Base-by-base conservation (phyloP, 2,888 invertebrate genomes). In the Parascotia fuliginaria region DNA sequence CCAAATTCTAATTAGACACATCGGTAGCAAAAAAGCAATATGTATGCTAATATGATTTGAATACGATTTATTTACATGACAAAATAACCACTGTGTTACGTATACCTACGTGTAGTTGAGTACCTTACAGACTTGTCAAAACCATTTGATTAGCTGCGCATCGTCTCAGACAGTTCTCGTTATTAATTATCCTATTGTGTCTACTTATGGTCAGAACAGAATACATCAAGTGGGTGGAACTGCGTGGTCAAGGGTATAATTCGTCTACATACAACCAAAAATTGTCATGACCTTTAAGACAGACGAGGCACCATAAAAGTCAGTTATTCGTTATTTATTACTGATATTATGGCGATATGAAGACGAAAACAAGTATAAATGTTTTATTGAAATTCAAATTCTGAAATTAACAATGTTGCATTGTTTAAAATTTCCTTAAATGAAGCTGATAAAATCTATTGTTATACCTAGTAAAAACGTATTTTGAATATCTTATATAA, bases 161-260 rank as follows among this genome's bases (percentile, higher is more conserved):
- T 69, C 64, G 68, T 54, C 68, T 50, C 74, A 78, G 74, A 79
- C 77, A 64, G 68, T 60, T 59, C 63, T 67, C 73, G 62, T 79
- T 81, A 83, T 81, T 83, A 82, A 87, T 83, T 81, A 76, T 62
- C 64, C 75, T 66, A 81, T 82, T 85, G 83, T 83, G 51, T 75
- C 78, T 73, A 56, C 55, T 70, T 86, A 77, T 72, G 81, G 81
- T 50, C 44, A 47, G 61, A 64, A 64, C 67, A 73, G n/a, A 77
- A 75, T 71, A 71, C 49, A 49, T 42, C 51, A 60, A 56, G 89
- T 89, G 77, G 89, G 88, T 56, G 74, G 69, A 69, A 76, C 70
- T 55, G 70, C 79, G 82, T 79, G 81, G 83, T 81, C 84, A 83
- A 87, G 84, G 80, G 70, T 70, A 75, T 58, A 42, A 70, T 73